Percentiles rank a stretch among this genome's conserved stretches.
These are phyloP conservation scores for Aphelenchoides avenae DNA, from an alignment of 1,140 invertebrate genomes.

Conservation along the genomic window DNA sequence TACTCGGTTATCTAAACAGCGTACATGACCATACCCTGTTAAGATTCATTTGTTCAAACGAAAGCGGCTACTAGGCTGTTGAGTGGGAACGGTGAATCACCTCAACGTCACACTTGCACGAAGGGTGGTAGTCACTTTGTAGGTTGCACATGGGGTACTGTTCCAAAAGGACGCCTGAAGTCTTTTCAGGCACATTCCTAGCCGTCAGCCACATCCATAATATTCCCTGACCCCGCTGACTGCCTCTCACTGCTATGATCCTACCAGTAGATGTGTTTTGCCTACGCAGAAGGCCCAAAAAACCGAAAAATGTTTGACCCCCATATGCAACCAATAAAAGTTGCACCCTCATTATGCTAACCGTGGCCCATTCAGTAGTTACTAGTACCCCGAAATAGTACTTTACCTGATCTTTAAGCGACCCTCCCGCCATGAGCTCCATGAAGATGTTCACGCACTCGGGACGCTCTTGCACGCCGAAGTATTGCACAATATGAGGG, in stretches of 20 bases:
- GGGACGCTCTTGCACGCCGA: constrained; percentile 25
- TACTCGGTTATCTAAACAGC: constrained; percentile 42
- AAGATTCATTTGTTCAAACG: background rate
- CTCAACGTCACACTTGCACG: background rate
- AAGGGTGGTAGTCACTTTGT: background rate
- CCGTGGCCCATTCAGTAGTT: too few relatives aligned
- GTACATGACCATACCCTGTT: background rate
- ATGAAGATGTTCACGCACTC: constrained; percentile 44
- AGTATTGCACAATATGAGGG: constrained; percentile 42
- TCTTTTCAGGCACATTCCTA: too few relatives aligned
- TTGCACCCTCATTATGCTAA: too few relatives aligned
- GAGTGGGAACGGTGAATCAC: background rate
- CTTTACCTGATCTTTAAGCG: constrained; percentile 41
- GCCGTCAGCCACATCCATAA: too few relatives aligned
- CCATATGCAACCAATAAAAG: too few relatives aligned
- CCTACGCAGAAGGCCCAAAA: too few relatives aligned
- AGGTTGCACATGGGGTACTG: background rate
- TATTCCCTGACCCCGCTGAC: too few relatives aligned
- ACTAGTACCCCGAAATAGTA: too few relatives aligned
- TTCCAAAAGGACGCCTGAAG: too few relatives aligned
- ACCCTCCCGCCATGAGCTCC: constrained; percentile 44
- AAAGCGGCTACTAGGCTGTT: background rate
- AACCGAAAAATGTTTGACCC: too few relatives aligned
- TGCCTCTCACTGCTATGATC: too few relatives aligned
- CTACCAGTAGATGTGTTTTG: too few relatives aligned